Base-by-base conservation (phyloP, 2,113 vertebrate species). In the Neogale vison region DNA sequence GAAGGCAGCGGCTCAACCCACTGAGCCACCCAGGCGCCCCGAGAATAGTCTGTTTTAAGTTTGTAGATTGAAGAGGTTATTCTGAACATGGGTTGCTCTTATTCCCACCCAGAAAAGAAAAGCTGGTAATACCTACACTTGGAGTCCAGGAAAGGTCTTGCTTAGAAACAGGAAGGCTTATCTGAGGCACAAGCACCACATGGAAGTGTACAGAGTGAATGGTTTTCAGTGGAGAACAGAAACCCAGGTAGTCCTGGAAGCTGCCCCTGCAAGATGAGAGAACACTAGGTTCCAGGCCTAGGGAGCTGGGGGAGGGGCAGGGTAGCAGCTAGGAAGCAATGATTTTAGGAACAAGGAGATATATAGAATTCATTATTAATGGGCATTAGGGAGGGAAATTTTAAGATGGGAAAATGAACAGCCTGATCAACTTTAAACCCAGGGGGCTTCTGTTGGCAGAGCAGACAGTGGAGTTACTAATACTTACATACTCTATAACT, bases 271-370 rank as follows among this genome's bases (percentile, higher is more conserved):
- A 45, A 47, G 36, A 23, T 83, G 52, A 6, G 29, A 72, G 9
- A 92, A 72, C 15, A 63, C 34, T 23, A 61, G 52, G 7, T 72
- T 74, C 39, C 17, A 84, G 31, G 39, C 2, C 6, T 57, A 69
- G 34, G 34, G 34, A 69, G 7, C 24, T 0, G 24, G 72, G 42
- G 3, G 72, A 14, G 7, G 34, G 34, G 39, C 0, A 2, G 6
- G 4, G 67, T 36, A 84, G 52, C 47, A 72, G 6, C 42, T 92
- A 36, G 17, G 31, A 74, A 50, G 24, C 34, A 61, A 76, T 11
- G 7, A 31, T 36, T 84, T 93, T 23, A 24, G 67, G 47, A 65
- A 63, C 45, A 69, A 71, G 77, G 17, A 39, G 17, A 26, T 36
- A 15, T 74, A 34, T 61, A 31, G 12, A 76, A 21, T 74, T 61